Base-by-base conservation (phyloP, 2,888 invertebrate species). In the Scaptomyza polygonia region DNA sequence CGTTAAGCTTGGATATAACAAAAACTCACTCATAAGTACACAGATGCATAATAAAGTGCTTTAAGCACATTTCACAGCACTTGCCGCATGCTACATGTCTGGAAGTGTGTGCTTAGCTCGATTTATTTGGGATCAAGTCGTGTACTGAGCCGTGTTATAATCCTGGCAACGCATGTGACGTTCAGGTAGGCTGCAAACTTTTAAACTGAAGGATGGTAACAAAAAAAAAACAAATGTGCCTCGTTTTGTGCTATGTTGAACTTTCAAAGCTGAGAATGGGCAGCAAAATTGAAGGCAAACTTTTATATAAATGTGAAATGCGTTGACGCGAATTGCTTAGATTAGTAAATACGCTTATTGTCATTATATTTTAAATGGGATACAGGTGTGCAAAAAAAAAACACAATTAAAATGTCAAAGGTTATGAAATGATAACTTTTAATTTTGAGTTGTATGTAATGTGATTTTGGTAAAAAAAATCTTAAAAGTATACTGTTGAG, bases 1-100 rank as follows among this genome's bases (percentile, higher is more conserved):
- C 47, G 36, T 48, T 48, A 59, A 62, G 47, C 59, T 43, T 18
- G 25, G 9, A 44, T 44, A 44, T 44, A 61, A 59, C 67, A 61
- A 70, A 76, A 55, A 54, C 18, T 8, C 12, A 65, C 56, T 54
- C 67, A 76, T 67, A 83, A 85, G 67, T 81, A 67, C 59, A 73
- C 69, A 75, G 71, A 66, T 67, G 69, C 67, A 72, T 72, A 70
- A 72, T 77, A 66, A 83, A 82, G 39, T 58, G 65, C 59, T 61
- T 68, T 67, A 67, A 79, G 82, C 67, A 78, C 73, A 73, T 44
- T 61, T 66, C 76, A 68, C 36, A 72, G 58, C 63, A 85, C 67
- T 70, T 71, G 55, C 67, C 56, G 51, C 40, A 69, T 61, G 62
- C 52, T 58, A 56, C 61, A 63, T 70, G 44, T 72, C 56, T 64